Percentiles rank a stretch among this genome's conserved stretches.
phyloP scores from a whole-genome alignment of 2,113 vertebrate species.

The Acrocephalus arundinaceus region DNA sequence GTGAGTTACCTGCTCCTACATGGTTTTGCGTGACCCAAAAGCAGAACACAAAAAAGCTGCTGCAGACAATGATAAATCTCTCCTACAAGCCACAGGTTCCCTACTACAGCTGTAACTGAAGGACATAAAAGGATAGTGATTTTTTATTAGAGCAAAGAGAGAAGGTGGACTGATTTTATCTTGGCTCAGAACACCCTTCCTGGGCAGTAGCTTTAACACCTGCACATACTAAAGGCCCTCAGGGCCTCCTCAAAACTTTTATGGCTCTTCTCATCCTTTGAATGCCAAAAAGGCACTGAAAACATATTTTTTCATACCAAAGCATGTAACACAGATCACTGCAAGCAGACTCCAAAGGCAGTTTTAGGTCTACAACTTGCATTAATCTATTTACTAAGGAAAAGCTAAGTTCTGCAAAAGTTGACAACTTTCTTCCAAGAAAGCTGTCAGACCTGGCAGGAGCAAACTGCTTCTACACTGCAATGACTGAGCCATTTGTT shows the following conservation, averaged over 20 bases:
- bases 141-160: not conserved
- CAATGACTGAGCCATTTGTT: not conserved
- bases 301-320: not conserved
- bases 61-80: not conserved
- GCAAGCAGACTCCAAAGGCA: not conserved
- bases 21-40: not conserved
- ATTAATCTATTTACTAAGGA: not conserved
- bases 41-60: not conserved
- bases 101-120: not conserved
- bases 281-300: not conserved
- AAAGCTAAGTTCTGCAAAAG: not conserved
- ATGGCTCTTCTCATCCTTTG: not conserved
- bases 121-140: not conserved
- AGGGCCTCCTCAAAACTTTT: not conserved
- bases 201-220: not conserved
- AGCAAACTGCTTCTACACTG: not conserved
- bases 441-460: not conserved
- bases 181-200: not conserved
- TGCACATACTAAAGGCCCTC: accelerated
- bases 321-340: not conserved
- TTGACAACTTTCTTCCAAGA: not conserved
- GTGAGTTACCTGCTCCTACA: not conserved
- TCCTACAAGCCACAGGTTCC: not conserved
- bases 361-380: not conserved
- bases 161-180: not conserved